phyloP scores from a whole-genome alignment of 2,888 invertebrate species.

The Pseudococcus longispinus region DNA sequence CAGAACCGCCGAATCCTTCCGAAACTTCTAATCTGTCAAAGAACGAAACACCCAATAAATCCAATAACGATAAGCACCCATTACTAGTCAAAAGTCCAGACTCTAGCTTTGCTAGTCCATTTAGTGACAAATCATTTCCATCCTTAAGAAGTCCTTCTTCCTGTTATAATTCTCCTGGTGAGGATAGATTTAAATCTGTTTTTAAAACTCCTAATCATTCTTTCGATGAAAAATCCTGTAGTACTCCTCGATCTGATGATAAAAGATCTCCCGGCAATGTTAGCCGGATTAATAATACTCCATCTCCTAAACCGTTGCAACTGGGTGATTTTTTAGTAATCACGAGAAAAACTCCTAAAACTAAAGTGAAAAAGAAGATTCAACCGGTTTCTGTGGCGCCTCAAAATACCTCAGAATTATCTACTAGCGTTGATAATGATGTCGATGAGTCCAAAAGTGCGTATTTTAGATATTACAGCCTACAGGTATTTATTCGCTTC shows the following conservation, averaged over 20 bases:
- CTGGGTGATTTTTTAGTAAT: slow-evolving; percentile 22
- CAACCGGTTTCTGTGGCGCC: background rate
- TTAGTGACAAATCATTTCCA: slow-evolving; percentile 14
- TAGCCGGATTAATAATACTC: background rate
- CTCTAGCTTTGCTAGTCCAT: background rate
- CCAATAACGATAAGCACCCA: background rate
- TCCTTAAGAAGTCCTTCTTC: slow-evolving; percentile 15
- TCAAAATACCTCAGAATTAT: background rate
- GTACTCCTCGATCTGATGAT: slow-evolving; percentile 17
- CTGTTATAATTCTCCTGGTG: background rate
- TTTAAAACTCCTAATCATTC: background rate
- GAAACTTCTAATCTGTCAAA: background rate
- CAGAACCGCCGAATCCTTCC: background rate
- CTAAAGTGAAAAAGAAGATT: slow-evolving; percentile 1
- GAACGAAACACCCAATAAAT: background rate
- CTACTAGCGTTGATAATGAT: background rate
- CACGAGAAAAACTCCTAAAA: slow-evolving; percentile 31
- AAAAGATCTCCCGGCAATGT: slow-evolving; percentile 27
- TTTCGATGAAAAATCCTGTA: background rate
- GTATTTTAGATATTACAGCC: background rate
- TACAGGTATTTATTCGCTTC: background rate
- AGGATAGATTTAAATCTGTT: background rate
- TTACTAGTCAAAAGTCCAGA: background rate
- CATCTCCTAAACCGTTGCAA: slow-evolving; percentile 6
- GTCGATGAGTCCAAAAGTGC: background rate